A percentile compares a stretch with the other conserved stretches of the same genome.
Evolutionary conservation across 2,888 invertebrate species (phyloP).

Genomic region (Trissonchulus latispiculum): DNA sequence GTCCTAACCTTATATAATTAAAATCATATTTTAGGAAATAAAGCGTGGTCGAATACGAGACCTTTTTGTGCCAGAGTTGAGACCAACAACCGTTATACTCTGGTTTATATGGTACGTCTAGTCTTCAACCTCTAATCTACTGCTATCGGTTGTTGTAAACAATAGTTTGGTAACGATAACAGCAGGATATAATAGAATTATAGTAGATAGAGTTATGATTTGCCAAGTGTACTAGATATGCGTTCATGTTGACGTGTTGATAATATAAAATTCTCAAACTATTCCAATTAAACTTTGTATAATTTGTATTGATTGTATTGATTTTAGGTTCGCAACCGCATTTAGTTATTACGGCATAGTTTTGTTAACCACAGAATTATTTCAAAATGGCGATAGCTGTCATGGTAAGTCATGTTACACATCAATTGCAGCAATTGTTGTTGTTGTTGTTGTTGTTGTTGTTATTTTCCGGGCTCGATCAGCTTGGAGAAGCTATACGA

Average conservation of each 20-base stretch:
- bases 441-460: not conserved
- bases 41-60: slow-evolving; percentile 45
- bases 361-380: slow-evolving; percentile 82
- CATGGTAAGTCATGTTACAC: slow-evolving; percentile 40
- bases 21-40: slow-evolving; percentile 30
- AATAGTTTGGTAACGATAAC: too few species aligned
- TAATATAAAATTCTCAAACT: too few species aligned
- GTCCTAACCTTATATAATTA: too few species aligned
- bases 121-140: too few species aligned
- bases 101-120: slow-evolving; percentile 80
- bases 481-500: not conserved
- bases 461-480: not conserved
- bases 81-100: slow-evolving; percentile 69
- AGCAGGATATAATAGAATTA: too few species aligned
- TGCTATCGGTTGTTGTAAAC: too few species aligned
- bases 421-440: too few species aligned
- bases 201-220: too few species aligned
- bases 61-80: slow-evolving; percentile 61
- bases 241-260: too few species aligned
- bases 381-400: slow-evolving; percentile 56
- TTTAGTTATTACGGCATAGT: slow-evolving; percentile 92
- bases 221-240: too few species aligned
- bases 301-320: not conserved
- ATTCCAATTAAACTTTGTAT: not conserved
- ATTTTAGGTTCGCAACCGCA: slow-evolving; percentile 71